These are phyloP conservation scores for Drosophila robusta DNA, from an alignment of 2,888 invertebrate genomes.

Conservation along the genomic window DNA sequence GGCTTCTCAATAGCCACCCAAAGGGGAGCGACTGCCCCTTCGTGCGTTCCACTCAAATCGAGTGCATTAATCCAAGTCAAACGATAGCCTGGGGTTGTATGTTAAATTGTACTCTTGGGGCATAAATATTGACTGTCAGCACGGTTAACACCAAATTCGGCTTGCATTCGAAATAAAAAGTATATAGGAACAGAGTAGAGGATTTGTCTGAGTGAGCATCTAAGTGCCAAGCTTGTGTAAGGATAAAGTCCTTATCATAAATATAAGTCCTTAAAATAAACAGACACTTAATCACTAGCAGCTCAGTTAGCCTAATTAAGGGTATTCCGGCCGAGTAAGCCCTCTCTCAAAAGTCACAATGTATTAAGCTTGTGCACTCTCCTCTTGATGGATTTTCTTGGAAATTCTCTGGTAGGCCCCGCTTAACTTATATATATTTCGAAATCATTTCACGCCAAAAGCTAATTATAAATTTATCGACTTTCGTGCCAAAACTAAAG, in stretches of 20 bases:
- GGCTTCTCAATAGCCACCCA: constrained; percentile 54
- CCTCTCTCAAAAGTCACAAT: constrained; percentile 7
- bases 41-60: constrained; percentile 52
- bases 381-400: constrained; percentile 1
- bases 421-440: constrained; percentile 30
- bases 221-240: no score
- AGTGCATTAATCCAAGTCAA: constrained; percentile 58
- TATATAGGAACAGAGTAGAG: not conserved
- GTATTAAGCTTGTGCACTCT: not conserved
- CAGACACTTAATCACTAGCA: not conserved
- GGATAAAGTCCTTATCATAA: no score
- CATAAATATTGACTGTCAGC: not conserved
- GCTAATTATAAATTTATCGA: constrained; percentile 74
- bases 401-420: constrained; percentile 14
- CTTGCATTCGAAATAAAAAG: no score
- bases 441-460: constrained; percentile 53
- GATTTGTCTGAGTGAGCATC: no score
- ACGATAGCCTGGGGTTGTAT: not conserved
- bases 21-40: constrained; percentile 35
- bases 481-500: constrained; percentile 65
- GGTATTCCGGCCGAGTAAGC: not conserved
- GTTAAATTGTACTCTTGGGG: not conserved
- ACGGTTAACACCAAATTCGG: not conserved
- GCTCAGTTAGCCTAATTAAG: not conserved
- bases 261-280: not conserved